Evolutionary conservation across 2,113 vertebrate species (phyloP).

Genomic region (Turdus rufiventris): DNA sequence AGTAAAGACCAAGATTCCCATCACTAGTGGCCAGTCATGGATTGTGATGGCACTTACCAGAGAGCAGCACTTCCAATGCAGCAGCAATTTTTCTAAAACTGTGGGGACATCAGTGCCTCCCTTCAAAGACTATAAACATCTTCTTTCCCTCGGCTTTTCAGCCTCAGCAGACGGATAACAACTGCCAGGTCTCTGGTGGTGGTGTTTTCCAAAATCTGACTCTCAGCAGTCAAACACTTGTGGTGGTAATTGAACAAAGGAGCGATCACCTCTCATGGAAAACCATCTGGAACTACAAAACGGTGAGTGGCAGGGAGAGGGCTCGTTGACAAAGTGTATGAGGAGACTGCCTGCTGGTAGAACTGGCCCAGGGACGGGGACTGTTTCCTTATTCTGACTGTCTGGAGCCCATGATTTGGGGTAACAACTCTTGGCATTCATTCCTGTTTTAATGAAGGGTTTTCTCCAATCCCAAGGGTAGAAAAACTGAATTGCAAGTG

Average conservation of each 20-base stretch:
- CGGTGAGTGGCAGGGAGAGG: neutral
- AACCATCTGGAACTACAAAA: conserved; percentile 12
- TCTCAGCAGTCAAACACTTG: neutral
- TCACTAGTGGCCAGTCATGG: neutral
- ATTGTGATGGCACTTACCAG: too few relatives aligned
- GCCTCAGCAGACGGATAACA: neutral
- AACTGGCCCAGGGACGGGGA: fast-evolving
- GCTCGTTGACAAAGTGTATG: fast-evolving
- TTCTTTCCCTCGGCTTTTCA: neutral
- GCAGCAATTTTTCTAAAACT: neutral
- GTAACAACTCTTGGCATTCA: fast-evolving
- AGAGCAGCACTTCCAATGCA: neutral
- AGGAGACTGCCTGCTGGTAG: neutral
- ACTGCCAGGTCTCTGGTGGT: neutral
- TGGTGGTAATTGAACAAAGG: neutral
- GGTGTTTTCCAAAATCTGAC: neutral
- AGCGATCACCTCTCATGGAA: conserved; percentile 39
- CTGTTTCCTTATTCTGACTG: fast-evolving
- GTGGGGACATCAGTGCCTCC: neutral
- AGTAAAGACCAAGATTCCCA: neutral
- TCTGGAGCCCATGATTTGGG: fast-evolving
- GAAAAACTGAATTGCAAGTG: neutral
- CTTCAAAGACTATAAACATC: neutral
- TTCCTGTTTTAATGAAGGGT: neutral
- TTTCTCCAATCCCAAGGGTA: neutral